phyloP scores from a whole-genome alignment of 2,797 vertebrate genomes.

The Gymnothorax reevesii region DNA sequence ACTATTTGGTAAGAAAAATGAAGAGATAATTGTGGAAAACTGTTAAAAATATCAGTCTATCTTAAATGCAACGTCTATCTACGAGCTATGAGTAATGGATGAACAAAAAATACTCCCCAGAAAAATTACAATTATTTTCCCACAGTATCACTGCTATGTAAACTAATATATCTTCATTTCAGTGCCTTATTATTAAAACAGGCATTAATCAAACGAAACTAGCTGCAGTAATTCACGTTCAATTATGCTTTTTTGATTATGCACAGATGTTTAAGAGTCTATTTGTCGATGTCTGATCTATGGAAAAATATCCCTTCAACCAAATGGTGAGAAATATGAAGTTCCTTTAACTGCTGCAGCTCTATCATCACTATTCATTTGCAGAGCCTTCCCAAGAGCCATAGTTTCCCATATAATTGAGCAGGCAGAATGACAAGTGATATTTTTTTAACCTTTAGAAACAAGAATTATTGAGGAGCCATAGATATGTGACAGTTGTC shows the following conservation, averaged over 20 bases:
- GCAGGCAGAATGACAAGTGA: constrained; percentile 14
- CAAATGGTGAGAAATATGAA: constrained; percentile 17
- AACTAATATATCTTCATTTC: neutral
- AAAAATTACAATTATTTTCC: constrained; percentile 12
- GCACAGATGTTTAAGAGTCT: neutral
- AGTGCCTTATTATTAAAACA: neutral
- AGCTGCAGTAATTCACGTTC: neutral
- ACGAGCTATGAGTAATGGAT: neutral
- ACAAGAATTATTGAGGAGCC: constrained; percentile 22
- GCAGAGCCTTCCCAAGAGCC: constrained; percentile 15
- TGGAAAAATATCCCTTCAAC: neutral
- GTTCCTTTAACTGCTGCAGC: neutral
- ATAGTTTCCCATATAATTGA: constrained; percentile 13
- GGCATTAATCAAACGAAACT: neutral
- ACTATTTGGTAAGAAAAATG: neutral
- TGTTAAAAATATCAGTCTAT: neutral
- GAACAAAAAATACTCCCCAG: constrained; percentile 5
- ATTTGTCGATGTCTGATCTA: constrained; percentile 12
- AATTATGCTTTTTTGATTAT: neutral
- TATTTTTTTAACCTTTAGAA: constrained; percentile 14
- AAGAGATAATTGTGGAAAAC: neutral
- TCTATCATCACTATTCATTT: neutral
- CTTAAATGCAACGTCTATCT: neutral
- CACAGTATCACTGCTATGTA: neutral
- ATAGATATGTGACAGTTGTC: neutral